Percentiles rank a stretch among this genome's conserved stretches.
Conservation (phyloP, 2,888 invertebrate species). For the Sesamia inferens region DNA sequence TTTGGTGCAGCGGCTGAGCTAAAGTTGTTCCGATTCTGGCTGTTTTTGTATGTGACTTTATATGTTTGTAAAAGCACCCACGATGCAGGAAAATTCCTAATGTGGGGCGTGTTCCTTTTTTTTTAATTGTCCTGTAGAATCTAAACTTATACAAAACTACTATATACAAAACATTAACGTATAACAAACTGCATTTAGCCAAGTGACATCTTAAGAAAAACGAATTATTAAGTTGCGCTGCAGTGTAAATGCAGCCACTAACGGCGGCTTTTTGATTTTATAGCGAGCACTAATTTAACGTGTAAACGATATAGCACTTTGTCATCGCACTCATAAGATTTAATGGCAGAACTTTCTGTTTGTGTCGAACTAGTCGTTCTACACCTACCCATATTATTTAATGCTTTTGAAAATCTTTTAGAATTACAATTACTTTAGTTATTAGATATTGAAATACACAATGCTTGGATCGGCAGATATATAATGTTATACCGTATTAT, state of each 20-base stretch:
- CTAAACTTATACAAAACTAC: neutral
- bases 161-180: neutral
- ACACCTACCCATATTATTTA: conserved; percentile 23
- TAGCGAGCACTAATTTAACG: conserved; percentile 78
- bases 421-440: conserved; percentile 3
- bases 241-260: conserved; percentile 63
- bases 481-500: neutral
- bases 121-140: too few species aligned
- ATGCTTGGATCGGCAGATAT: neutral
- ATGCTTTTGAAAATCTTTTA: conserved; percentile 5
- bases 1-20: too few species aligned
- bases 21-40: too few species aligned
- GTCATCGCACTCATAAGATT: conserved; percentile 71
- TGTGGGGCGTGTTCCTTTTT: too few species aligned
- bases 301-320: conserved; percentile 75
- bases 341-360: conserved; percentile 61
- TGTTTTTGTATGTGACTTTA: too few species aligned
- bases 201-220: neutral
- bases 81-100: too few species aligned
- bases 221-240: neutral
- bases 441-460: neutral
- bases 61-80: too few species aligned
- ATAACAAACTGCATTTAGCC: neutral
- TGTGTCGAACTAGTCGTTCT: conserved; percentile 26
- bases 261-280: conserved; percentile 79